Percentiles rank a stretch among this genome's conserved stretches.
These are phyloP conservation scores for Brachionichthys hirsutus DNA, from an alignment of 2,113 vertebrate genomes.

Conservation along the genomic window DNA sequence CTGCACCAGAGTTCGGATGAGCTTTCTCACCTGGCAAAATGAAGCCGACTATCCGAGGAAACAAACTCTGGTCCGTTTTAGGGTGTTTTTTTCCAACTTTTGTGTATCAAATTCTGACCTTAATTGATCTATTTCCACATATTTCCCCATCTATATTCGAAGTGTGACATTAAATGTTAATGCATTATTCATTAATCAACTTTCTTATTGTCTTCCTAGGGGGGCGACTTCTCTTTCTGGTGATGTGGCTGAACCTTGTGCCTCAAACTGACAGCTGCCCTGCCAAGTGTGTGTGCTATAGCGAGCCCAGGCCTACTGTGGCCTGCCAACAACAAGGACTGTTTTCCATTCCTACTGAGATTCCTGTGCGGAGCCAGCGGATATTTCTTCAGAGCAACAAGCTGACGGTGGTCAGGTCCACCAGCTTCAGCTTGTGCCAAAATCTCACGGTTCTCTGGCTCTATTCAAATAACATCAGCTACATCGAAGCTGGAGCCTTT, in stretches of 20 bases:
- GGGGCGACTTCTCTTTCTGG: slow-evolving; percentile 89
- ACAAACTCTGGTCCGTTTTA: too few species aligned
- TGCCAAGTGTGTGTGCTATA: slow-evolving; percentile 92
- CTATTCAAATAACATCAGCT: slow-evolving; percentile 93
- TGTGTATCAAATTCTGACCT: slow-evolving; percentile 5
- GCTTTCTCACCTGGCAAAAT: too few species aligned
- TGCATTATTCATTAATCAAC: slow-evolving; percentile 21
- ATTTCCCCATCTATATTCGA: slow-evolving; percentile 6
- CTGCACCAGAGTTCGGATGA: too few species aligned
- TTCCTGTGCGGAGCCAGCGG: slow-evolving; percentile 90
- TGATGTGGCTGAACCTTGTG: slow-evolving; percentile 89
- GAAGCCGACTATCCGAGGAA: too few species aligned
- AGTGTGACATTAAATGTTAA: slow-evolving; percentile 12
- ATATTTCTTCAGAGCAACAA: slow-evolving; percentile 97
- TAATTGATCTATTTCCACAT: neutral
- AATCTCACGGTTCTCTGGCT: slow-evolving; percentile 96
- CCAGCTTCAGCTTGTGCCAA: slow-evolving; percentile 90
- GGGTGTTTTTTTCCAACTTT: neutral
- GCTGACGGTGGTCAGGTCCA: slow-evolving; percentile 85
- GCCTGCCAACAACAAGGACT: slow-evolving; percentile 97
- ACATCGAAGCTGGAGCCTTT: slow-evolving; percentile 90
- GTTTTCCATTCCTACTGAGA: slow-evolving; percentile 87
- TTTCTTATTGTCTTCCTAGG: slow-evolving; percentile 75
- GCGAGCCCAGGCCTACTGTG: slow-evolving; percentile 90
- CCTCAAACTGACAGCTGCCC: slow-evolving; percentile 85